Evolutionary conservation across 2,113 vertebrate genomes (phyloP).

Genomic region (Craseonycteris thonglongyai): DNA sequence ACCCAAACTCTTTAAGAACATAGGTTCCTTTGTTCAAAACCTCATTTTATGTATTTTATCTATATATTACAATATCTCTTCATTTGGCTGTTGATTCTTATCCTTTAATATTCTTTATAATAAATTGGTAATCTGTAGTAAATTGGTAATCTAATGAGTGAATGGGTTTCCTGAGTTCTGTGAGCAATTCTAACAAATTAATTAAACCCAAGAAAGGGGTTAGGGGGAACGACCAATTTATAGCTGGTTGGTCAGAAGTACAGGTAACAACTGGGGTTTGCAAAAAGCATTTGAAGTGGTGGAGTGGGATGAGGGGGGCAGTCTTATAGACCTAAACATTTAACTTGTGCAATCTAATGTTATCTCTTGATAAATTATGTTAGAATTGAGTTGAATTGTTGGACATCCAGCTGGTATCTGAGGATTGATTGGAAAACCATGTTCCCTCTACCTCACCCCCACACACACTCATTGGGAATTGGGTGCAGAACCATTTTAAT

Average conservation of each 20-base stretch:
- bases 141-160: not conserved
- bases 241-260: not conserved
- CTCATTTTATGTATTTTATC: too few relatives aligned
- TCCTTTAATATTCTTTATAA: not conserved
- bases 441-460: rapidly evolving
- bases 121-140: not conserved
- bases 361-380: not conserved
- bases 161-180: not conserved
- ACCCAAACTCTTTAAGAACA: not conserved
- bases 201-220: not conserved
- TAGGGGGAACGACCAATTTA: not conserved
- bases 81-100: not conserved
- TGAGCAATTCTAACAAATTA: not conserved
- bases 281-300: not conserved
- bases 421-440: not conserved
- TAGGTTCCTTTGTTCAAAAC: not conserved
- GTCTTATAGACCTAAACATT: not conserved
- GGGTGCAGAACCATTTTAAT: not conserved
- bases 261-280: not conserved
- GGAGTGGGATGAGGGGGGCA: too few relatives aligned
- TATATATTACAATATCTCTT: too few relatives aligned
- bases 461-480: not conserved
- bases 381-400: not conserved
- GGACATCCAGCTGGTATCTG: not conserved
- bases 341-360: not conserved